These are phyloP conservation scores for Eupristina koningsbergeri DNA, from an alignment of 1,140 invertebrate species.

Conservation along the genomic window DNA sequence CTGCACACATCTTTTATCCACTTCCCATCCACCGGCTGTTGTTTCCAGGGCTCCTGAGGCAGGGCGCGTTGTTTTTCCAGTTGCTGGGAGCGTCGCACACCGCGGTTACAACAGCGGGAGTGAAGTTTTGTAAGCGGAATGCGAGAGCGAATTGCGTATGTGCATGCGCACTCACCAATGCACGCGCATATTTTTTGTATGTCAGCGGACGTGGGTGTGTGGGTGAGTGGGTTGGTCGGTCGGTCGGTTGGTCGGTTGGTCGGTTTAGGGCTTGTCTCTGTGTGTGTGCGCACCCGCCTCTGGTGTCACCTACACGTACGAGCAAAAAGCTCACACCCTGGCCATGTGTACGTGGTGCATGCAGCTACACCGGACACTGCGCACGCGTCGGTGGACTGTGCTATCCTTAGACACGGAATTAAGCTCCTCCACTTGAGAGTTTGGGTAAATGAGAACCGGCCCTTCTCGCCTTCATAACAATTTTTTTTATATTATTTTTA, in stretches of 20 bases:
- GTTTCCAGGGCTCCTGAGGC: background rate
- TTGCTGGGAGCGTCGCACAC: background rate
- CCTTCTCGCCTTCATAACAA: background rate
- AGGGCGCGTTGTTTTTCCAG: no score
- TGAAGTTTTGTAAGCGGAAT: background rate
- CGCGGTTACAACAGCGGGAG: background rate
- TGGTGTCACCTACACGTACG: no score
- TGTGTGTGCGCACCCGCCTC: no score
- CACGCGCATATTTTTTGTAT: no score
- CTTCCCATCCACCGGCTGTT: background rate
- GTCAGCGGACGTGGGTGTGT: no score
- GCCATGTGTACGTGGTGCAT: no score
- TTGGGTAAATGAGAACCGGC: background rate
- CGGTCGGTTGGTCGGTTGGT: no score
- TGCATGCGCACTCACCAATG: background rate
- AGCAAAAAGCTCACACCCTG: no score
- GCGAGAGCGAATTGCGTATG: background rate
- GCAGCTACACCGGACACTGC: background rate
- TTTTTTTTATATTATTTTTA: no score
- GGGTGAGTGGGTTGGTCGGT: no score
- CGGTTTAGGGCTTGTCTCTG: no score
- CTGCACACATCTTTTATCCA: slow-evolving; percentile 1
- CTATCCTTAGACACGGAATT: background rate
- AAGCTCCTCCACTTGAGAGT: background rate
- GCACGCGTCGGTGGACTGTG: background rate